Base-by-base conservation (phyloP, 2,888 invertebrate genomes). In the Dryocosmus kuriphilus region DNA sequence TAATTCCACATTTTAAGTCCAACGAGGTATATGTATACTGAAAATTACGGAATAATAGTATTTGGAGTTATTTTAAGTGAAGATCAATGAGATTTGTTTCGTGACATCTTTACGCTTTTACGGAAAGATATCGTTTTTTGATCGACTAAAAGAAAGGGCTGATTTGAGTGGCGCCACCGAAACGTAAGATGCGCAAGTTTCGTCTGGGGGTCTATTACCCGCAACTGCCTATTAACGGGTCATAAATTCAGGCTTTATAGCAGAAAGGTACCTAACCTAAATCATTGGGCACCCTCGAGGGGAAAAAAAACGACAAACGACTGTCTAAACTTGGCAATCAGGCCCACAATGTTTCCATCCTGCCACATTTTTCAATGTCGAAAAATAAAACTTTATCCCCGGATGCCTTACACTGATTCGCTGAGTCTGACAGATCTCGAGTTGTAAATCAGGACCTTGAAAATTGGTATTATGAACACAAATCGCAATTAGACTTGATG, bases 181-280 rank as follows among this genome's bases (percentile, higher is more conserved):
- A 71, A 30, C 30, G 71, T 71, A 71, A 46, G 51, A 71, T 71
- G 71, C 51, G 30, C 22, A 71, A 71, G 32, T 27, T 51, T 51
- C 27, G 51, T 71, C 71, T 71, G 46, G 30, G 30, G n/a, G 46
- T 46, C 51, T 71, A n/a, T n/a, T 71, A 71, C 27, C 27, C 30
- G n/a, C 71, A 71, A 71, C 71, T 51, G 30, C 71, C 71, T 71
- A 71, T 71, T 71, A 71, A 30, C 71, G 71, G 51, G 30, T 71
- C 71, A 71, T 71, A 71, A 71, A 71, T 71, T 30, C 51, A 30
- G n/a, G n/a, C 51, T 71, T 71, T 71, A 71, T 71, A 51, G 71
- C 71, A 71, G 71, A 51, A 71, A 71, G n/a, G 30, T 51, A 71
- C 71, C 51, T 46, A 51, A 71, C 71, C 51, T 71, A 71, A 71